Evolutionary conservation across 1,140 invertebrate species (phyloP).

Genomic region (Chionoecetes opilio): DNA sequence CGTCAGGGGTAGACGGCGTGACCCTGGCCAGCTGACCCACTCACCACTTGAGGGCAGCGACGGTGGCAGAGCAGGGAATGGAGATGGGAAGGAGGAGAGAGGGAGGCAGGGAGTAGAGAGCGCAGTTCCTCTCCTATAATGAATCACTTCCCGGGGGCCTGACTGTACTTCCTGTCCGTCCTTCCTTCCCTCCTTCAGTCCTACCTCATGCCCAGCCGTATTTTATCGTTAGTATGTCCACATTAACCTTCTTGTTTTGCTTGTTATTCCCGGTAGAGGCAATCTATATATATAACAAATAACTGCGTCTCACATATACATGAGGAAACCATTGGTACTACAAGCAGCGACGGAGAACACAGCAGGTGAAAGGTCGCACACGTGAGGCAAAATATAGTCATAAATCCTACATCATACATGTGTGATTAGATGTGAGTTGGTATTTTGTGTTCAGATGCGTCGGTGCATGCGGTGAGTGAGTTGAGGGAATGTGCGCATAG

Average conservation of each 20-base stretch:
- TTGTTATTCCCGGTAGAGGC: no score
- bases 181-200: background rate
- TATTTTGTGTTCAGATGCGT: background rate
- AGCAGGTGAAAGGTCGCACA: background rate
- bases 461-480: background rate
- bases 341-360: no score
- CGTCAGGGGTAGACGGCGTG: background rate
- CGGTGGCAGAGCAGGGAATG: background rate
- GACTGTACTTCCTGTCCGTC: background rate
- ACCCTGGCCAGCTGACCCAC: conserved; percentile 22
- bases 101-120: background rate
- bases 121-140: background rate
- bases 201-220: background rate
- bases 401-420: no score
- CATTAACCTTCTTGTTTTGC: background rate
- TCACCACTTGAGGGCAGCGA: background rate
- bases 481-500: background rate
- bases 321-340: no score
- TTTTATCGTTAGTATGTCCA: no score
- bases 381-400: no score
- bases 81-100: background rate
- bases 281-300: no score
- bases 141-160: background rate
- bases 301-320: no score
- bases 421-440: background rate